These are phyloP conservation scores for Epinephelus cyanopodus DNA, from an alignment of 2,113 vertebrate species.

Conservation along the genomic window DNA sequence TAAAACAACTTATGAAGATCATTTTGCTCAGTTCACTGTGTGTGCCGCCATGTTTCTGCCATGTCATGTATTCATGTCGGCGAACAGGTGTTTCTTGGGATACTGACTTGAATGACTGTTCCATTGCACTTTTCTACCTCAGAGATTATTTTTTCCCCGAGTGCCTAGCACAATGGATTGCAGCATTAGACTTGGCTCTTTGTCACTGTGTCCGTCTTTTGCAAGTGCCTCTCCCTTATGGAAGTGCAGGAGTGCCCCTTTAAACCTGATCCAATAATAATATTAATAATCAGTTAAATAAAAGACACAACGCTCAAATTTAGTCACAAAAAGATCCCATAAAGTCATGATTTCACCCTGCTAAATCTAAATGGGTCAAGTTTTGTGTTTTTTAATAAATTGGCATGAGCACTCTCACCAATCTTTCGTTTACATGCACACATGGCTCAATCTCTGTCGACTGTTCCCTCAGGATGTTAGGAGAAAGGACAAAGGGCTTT, in stretches of 20 bases:
- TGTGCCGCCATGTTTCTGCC: no score
- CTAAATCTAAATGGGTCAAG: neutral
- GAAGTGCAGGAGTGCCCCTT: neutral
- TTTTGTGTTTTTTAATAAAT: no score
- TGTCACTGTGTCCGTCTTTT: neutral
- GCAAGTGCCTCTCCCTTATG: neutral
- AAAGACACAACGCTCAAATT: neutral
- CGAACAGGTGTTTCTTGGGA: no score
- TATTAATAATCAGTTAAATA: neutral
- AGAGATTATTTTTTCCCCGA: no score
- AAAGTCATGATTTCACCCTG: neutral
- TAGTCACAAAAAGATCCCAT: neutral
- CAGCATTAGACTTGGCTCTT: no score
- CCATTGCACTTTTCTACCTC: no score
- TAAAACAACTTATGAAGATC: no score
- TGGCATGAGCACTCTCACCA: no score
- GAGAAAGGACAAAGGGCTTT: neutral
- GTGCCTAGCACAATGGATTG: no score
- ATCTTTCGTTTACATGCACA: neutral
- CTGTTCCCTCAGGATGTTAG: neutral
- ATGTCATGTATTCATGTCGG: no score
- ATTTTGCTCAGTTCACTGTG: no score
- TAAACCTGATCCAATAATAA: neutral
- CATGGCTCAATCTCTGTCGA: neutral
- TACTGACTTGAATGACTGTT: no score